Conservation (phyloP, 2,113 vertebrate species). For the Corythornis vintsioides region DNA sequence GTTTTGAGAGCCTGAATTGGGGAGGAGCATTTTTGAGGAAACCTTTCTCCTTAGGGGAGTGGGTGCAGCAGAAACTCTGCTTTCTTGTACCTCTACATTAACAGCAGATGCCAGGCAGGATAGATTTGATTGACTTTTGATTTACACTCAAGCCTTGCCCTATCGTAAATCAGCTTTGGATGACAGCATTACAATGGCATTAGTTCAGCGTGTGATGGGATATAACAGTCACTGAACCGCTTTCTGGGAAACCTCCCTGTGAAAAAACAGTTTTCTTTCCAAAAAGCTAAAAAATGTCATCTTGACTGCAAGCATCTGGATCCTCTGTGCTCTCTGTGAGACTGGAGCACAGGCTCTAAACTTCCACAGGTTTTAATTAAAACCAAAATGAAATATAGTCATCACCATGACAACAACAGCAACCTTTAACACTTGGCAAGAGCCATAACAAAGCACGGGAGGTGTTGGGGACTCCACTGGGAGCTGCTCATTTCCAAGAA, state of each 20-base stretch:
- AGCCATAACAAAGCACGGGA: neutral
- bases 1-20: neutral
- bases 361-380: slow-evolving; percentile 24
- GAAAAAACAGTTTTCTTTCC: neutral
- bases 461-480: neutral
- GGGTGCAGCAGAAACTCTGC: neutral
- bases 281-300: neutral
- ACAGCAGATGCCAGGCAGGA: neutral
- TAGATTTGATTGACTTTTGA: neutral
- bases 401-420: neutral
- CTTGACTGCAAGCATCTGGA: neutral
- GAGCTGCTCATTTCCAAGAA: slow-evolving; percentile 26
- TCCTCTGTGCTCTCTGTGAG: neutral
- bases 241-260: neutral
- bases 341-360: neutral
- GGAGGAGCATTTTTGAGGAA: neutral
- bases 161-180: neutral
- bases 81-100: neutral
- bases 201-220: neutral
- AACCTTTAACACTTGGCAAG: slow-evolving; percentile 32
- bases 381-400: neutral
- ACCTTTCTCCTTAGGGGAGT: neutral
- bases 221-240: neutral
- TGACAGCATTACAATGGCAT: neutral
- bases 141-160: neutral